Evolutionary conservation across 2,113 vertebrate genomes (phyloP).

Genomic region (Colistium nudipinnis): DNA sequence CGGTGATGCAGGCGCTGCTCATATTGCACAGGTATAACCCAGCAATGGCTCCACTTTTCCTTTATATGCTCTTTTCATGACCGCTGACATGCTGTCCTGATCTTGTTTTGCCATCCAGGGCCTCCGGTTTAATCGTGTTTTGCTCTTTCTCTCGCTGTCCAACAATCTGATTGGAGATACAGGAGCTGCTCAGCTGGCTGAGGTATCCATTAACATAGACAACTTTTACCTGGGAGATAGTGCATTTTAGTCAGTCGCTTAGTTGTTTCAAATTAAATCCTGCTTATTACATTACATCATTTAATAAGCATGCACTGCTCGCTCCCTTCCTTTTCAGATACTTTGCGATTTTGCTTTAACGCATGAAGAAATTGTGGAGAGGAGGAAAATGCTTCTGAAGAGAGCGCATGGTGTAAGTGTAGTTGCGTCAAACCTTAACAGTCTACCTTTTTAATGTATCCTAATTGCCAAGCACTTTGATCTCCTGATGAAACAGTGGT

Average conservation of each 20-base stretch:
- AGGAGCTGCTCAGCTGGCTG: conserved; percentile 82
- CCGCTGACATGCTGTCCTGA: conserved; percentile 4
- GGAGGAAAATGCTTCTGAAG: conserved; percentile 81
- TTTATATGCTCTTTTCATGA: background rate
- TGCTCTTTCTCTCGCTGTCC: conserved; percentile 86
- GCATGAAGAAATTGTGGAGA: conserved; percentile 85
- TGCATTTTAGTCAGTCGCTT: conserved; percentile 33
- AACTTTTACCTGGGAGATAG: conserved; percentile 28
- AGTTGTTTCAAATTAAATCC: conserved; percentile 39
- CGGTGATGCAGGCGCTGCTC: conserved; percentile 82
- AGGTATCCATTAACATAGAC: conserved; percentile 55
- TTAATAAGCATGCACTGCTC: conserved; percentile 1
- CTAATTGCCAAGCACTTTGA: background rate
- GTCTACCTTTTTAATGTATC: background rate
- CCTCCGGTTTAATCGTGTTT: conserved; percentile 85
- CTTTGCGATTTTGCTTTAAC: conserved; percentile 83
- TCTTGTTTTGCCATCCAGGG: conserved; percentile 77
- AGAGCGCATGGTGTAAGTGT: conserved; percentile 54
- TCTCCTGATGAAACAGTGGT: background rate
- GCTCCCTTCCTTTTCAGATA: conserved; percentile 73
- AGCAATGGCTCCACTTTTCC: background rate
- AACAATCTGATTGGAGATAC: conserved; percentile 86
- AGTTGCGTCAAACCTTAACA: background rate
- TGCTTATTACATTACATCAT: conserved; percentile 6
- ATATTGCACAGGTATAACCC: conserved; percentile 83